Conservation (phyloP, 2,888 invertebrate species). For the Galerucella pusilla region DNA sequence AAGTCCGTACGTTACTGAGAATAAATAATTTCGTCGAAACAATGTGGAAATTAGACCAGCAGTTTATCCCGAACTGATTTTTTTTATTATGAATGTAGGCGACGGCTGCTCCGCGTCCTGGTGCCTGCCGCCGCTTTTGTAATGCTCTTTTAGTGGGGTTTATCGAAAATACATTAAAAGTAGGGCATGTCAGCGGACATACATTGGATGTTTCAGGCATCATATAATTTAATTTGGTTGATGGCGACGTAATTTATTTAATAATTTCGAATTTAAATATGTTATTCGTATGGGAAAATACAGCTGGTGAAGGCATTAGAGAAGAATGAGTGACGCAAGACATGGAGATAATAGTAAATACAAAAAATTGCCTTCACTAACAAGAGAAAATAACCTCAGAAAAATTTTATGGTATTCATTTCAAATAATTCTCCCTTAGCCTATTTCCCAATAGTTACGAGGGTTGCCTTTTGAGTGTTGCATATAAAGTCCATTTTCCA, state of each 20-base stretch:
- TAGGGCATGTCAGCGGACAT: not conserved
- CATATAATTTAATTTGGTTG: not conserved
- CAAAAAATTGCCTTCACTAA: too few species aligned
- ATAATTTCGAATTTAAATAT: too few species aligned
- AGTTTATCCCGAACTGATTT: slow-evolving; percentile 14
- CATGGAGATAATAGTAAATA: too few species aligned
- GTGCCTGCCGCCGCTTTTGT: slow-evolving; percentile 2
- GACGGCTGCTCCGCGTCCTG: not conserved
- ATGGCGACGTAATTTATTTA: not conserved
- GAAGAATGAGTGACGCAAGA: too few species aligned
- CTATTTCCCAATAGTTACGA: too few species aligned
- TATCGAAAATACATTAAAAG: slow-evolving; percentile 14
- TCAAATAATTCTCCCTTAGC: too few species aligned
- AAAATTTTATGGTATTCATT: too few species aligned
- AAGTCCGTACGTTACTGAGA: not conserved
- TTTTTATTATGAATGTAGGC: slow-evolving; percentile 9
- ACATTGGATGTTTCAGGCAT: not conserved
- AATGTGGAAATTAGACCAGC: slow-evolving; percentile 10
- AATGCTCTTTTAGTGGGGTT: slow-evolving; percentile 12
- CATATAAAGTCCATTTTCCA: too few species aligned
- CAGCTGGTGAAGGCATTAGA: too few species aligned
- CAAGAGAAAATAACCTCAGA: too few species aligned
- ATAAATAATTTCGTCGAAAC: not conserved
- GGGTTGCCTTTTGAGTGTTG: too few species aligned
- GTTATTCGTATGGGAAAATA: too few species aligned